phyloP scores from a whole-genome alignment of 2,888 invertebrate genomes.

The Synanthedon myopaeformis region DNA sequence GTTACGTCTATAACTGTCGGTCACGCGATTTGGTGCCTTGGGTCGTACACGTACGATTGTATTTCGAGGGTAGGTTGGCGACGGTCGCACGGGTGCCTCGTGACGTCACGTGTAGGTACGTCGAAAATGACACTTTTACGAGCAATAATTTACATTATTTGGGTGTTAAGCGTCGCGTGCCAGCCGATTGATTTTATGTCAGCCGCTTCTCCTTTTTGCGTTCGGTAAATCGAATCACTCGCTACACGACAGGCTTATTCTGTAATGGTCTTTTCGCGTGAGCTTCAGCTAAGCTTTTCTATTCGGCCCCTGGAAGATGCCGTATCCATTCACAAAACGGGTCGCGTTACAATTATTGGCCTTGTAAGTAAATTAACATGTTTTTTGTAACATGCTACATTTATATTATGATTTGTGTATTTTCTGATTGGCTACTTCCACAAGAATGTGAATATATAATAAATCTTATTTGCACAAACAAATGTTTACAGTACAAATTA shows the following conservation, averaged over 20 bases:
- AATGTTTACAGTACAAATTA: too few relatives aligned
- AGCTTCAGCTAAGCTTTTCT: conserved; percentile 23
- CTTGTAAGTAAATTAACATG: too few relatives aligned
- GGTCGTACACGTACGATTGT: conserved; percentile 16
- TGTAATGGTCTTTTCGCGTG: conserved; percentile 64
- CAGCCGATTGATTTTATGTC: conserved; percentile 67
- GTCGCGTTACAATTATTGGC: conserved; percentile 7
- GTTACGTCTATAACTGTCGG: conserved; percentile 8
- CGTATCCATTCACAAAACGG: conserved; percentile 17
- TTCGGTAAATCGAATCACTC: conserved; percentile 62
- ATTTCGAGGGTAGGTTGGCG: conserved; percentile 10
- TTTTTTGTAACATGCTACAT: too few relatives aligned
- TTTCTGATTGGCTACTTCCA: too few relatives aligned
- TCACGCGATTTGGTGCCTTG: conserved; percentile 22
- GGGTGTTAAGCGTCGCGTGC: conserved; percentile 66
- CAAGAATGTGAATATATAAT: too few relatives aligned
- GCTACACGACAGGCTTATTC: conserved; percentile 58
- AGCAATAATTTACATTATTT: conserved; percentile 68
- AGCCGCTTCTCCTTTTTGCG: conserved; percentile 62
- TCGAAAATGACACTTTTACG: conserved; percentile 69
- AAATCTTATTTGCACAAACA: too few relatives aligned
- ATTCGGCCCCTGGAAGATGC: conserved; percentile 16
- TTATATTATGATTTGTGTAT: too few relatives aligned
- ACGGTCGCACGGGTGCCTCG: conserved; percentile 15
- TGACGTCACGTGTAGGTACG: conserved; percentile 66